Base-by-base conservation (phyloP, 2,888 invertebrate genomes). In the Plutella xylostella region DNA sequence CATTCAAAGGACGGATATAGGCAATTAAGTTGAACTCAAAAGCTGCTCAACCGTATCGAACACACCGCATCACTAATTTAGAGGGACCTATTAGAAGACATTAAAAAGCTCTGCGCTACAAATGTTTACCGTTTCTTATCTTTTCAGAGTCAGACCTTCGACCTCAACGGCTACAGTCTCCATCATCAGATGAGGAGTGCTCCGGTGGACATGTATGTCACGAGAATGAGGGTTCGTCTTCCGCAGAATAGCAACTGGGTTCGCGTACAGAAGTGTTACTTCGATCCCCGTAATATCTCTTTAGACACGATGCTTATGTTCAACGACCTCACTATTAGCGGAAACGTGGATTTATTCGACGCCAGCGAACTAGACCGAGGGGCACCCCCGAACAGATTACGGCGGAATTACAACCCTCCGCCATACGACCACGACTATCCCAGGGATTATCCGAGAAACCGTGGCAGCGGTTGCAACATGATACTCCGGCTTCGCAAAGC, bases 311-410 rank as follows among this genome's bases (percentile, higher is more conserved):
- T 92, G 61, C 80, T 94, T 0, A 77, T 91, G 11, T 92, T 94
- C 72, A 90, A 91, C 55, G 93, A 93, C 60, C 72, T 94, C 33
- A 91, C 92, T 1, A 91, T 93, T 42, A 91, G 92, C 49, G 93
- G 93, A 0, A 87, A 88, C 55, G 90, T 93, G 0, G 90, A 91
- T 49, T 68, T 92, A 30, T 83, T 72, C 46, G 73, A 78, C 18
- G 68, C 72, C 0, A 78, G 71, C 31, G 79, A 84, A 19, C 55
- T 80, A 1, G 80, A 83, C 31, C 60, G 82, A 49, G 65, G 58
- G 0, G 50, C 71, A 15, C 71, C 75, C 9, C 61, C 67, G 5
- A 72, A 56, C 42, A 58, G 71, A 48, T 46, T 63, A 5, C 60
- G 79, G 45, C 57, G 79, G 42, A 70, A 75, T 50, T 73, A 84